Evolutionary conservation across 2,113 vertebrate species (phyloP), one percentile per base, ranked within the genome.

Genomic region (Macrotis lagotis): DNA sequence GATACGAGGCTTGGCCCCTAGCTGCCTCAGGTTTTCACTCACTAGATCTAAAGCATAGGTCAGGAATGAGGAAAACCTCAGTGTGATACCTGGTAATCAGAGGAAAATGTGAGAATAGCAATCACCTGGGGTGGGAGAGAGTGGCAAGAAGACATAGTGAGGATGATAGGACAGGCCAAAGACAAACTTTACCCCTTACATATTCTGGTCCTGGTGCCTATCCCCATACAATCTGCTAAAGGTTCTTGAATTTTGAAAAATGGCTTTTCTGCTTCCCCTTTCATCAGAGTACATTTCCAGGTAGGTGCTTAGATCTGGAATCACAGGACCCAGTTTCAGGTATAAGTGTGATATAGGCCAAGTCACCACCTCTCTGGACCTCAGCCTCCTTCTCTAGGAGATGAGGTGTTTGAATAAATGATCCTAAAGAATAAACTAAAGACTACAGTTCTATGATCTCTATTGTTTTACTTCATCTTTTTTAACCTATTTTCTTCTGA

Each of bases 381-480:
- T 83, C n/a, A 44, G 5, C n/a, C 24, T 44, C 19, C 37, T 83
- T 44, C 44, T 24, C 66, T 44, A 44, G 19, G 8, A 83, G 66
- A 83, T 44, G 66, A 83, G 7, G 6, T 44, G 19, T 83, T 83
- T 83, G 66, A 24, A 83, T 7, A 83, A n/a, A 83, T 83, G 66
- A 83, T 19, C 31, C 44, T 83, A 44, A 74, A 44, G n/a, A 24
- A 37, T 83, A 44, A 83, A 83, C n/a, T 83, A 83, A 83, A 83
- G 24, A 44, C n/a, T 22, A 83, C 44, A 8, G 10, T 88, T 3
- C 55, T 37, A 66, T 50, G 11, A 12, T 88, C 4, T 14, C 26
- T 44, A 90, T 94, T 92, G 74, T 26, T 25, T 88, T 47, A 10
- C 19, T 89, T 94, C n/a, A n/a, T n/a, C n/a, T 89, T 91, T 91